phyloP scores from a whole-genome alignment of 2,797 vertebrate species.

The Nasua narica region DNA sequence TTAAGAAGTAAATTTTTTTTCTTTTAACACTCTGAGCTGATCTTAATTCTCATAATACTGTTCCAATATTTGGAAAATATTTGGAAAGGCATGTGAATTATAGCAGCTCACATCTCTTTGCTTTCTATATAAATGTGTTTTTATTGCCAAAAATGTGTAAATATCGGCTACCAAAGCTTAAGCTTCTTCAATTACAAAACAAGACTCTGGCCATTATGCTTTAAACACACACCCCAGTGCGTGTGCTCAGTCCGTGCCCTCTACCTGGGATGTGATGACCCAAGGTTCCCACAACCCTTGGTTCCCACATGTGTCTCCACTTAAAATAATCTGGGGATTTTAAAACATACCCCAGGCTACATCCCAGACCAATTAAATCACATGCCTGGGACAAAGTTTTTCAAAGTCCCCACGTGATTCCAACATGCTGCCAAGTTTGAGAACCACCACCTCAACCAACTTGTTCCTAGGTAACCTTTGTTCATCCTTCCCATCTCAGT shows the following conservation, averaged over 20 bases:
- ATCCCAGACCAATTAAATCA: background rate
- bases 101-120: background rate
- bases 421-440: background rate
- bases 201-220: background rate
- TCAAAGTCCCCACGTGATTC: background rate
- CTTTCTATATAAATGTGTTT: background rate
- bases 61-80: conserved; percentile 7
- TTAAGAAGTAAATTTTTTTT: background rate
- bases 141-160: background rate
- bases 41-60: background rate
- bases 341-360: background rate
- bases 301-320: background rate
- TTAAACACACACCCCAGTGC: background rate
- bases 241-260: background rate
- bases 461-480: background rate
- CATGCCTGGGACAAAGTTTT: background rate
- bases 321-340: background rate
- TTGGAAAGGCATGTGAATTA: conserved; percentile 4
- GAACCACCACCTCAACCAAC: background rate
- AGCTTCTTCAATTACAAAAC: background rate
- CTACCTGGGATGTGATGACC: background rate
- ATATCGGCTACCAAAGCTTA: background rate
- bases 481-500: background rate
- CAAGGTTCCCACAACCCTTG: background rate
- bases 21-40: background rate